Evolutionary conservation across 2,113 vertebrate species (phyloP), one percentile per base, ranked within the genome.

Genomic region (Hucho hucho): DNA sequence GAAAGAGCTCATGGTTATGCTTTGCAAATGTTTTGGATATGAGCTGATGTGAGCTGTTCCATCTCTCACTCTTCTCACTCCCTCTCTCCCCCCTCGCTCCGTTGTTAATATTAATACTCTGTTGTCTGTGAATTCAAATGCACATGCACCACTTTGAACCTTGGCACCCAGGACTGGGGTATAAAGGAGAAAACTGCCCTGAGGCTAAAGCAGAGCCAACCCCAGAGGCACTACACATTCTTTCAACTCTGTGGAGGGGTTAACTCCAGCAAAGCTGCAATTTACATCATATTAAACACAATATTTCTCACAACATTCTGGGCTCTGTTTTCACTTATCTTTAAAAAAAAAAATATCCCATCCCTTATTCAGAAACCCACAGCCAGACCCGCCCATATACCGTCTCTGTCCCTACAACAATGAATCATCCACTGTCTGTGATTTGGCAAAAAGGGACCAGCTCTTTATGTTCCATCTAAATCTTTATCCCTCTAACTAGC

Each of bases 391-490:
- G 9, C 37, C 37, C 37, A 43, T 43, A 43, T 43, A 43, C 9
- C 1, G 37, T 43, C 37, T 43, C 37, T 43, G 37, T 43, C 9
- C 2, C 37, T 11, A 43, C 9, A 0, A 12, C 12, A 65, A 79
- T 87, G 85, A 85, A 22, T 87, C 80, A 87, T 75, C 37, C 11
- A 2, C 11, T 26, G 73, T 81, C 75, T 56, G 14, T 84, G 81
- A 87, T 88, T 86, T 88, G 86, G 84, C 86, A 83, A 75, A 76
- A 76, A 28, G 26, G 9, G 37, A 43, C 37, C 7, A 12, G 22
- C 29, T 83, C 85, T 87, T 77, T 59, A 24, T 81, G 79, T 83
- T 80, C 81, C 75, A 56, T 77, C 32, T 11, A 12, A 16, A 61
- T 80, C 75, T 80, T 74, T 26, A 6, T 74, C 81, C 75, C 69